Conservation (phyloP, 2,113 vertebrate species). For the Larimichthys polyactis region DNA sequence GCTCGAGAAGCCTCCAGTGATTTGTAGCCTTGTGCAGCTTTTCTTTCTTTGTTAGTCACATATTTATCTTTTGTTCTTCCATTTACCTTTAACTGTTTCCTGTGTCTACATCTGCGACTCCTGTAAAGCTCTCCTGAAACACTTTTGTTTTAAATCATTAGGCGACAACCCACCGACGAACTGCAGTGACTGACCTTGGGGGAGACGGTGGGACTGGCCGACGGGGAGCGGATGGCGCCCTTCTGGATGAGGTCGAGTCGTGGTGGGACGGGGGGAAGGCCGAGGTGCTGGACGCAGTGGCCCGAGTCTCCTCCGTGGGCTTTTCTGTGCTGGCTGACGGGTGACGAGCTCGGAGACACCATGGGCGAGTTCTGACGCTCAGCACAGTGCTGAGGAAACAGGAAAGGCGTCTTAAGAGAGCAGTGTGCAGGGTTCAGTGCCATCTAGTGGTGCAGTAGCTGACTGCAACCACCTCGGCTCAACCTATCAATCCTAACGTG, state of each 20-base stretch:
- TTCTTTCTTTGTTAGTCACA: neutral
- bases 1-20: too few species aligned
- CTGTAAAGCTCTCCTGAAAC: neutral
- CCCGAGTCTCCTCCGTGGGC: slow-evolving; percentile 76
- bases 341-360: slow-evolving; percentile 95
- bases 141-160: neutral
- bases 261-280: slow-evolving; percentile 94
- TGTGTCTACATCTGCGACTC: neutral
- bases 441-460: too few species aligned
- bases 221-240: slow-evolving; percentile 91
- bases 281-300: slow-evolving; percentile 89
- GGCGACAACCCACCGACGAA: too few species aligned
- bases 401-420: neutral
- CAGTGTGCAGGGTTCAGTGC: too few species aligned
- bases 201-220: slow-evolving; percentile 92
- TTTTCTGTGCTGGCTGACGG: slow-evolving; percentile 93
- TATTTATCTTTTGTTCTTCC: neutral
- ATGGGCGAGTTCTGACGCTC: slow-evolving; percentile 95
- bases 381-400: slow-evolving; percentile 82
- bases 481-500: too few species aligned
- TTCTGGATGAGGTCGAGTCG: slow-evolving; percentile 96
- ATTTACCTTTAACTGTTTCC: neutral
- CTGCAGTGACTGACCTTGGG: slow-evolving; percentile 87
- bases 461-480: too few species aligned
- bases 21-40: neutral